Percentiles rank a stretch among this genome's conserved stretches.
phyloP scores from a whole-genome alignment of 2,797 vertebrate genomes.

The Siniperca undulata region DNA sequence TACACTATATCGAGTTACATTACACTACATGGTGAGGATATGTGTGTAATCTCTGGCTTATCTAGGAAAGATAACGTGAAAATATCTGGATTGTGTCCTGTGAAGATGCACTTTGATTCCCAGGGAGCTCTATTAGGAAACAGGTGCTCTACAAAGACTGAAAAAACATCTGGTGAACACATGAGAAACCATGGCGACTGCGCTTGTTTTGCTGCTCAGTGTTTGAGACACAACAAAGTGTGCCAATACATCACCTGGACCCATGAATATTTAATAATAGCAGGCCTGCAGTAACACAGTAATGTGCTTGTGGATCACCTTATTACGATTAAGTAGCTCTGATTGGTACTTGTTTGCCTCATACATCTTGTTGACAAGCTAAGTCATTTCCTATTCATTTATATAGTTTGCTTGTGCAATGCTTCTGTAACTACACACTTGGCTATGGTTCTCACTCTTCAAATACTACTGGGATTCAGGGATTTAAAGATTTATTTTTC shows the following conservation, averaged over 20 bases:
- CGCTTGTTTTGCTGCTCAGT: constrained; percentile 36
- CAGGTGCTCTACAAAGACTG: constrained; percentile 41
- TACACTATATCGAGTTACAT: neutral
- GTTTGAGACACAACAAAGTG: constrained; percentile 47
- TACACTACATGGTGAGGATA: neutral
- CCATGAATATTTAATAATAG: constrained; percentile 63
- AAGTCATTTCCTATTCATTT: constrained; percentile 34
- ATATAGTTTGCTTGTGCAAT: constrained; percentile 5
- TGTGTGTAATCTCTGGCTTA: constrained; percentile 11
- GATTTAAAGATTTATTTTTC: neutral
- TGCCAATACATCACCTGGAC: constrained; percentile 51
- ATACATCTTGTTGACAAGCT: constrained; percentile 40
- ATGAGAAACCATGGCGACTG: constrained; percentile 56
- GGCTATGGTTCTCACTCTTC: neutral
- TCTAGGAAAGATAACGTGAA: constrained; percentile 7
- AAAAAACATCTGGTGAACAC: constrained; percentile 62
- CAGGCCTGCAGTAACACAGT: constrained; percentile 11
- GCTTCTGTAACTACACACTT: constrained; percentile 11
- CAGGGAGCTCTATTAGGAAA: constrained; percentile 47
- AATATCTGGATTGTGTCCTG: constrained; percentile 22
- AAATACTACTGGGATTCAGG: neutral
- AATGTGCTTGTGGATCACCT: constrained; percentile 16
- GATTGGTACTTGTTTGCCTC: constrained; percentile 30
- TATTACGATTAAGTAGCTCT: constrained; percentile 34
- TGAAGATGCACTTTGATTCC: constrained; percentile 37